Evolutionary conservation across 2,888 invertebrate species (phyloP).

Genomic region (Sinhomidia bicolor): DNA sequence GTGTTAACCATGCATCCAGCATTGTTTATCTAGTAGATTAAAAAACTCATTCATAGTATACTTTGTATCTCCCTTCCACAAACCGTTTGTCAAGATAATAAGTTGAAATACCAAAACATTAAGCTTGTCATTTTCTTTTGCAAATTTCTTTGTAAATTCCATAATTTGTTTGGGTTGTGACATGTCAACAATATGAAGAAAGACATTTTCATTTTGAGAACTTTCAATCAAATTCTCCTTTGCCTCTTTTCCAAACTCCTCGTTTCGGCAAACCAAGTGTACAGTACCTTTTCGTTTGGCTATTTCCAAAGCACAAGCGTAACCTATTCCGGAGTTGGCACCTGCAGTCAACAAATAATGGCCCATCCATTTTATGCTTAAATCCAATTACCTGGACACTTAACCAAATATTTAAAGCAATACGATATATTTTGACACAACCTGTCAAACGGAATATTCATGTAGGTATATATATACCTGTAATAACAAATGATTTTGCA

Average conservation of each 20-base stretch:
- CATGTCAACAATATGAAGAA: conserved; percentile 82
- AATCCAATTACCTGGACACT: too few species aligned
- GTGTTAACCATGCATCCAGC: conserved; percentile 83
- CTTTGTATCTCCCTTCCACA: too few species aligned
- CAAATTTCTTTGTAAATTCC: conserved; percentile 82
- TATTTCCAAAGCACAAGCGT: conserved; percentile 82
- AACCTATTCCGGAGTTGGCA: conserved; percentile 82
- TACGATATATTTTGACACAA: too few species aligned
- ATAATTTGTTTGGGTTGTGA: conserved; percentile 82
- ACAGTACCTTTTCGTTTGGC: conserved; percentile 83
- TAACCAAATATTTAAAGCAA: too few species aligned
- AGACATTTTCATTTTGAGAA: conserved; percentile 82
- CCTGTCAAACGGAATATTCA: too few species aligned
- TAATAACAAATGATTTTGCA: conserved; percentile 82
- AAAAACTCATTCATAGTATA: too few species aligned
- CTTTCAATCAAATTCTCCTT: conserved; percentile 81
- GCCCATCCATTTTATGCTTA: neutral
- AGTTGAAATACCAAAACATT: conserved; percentile 82
- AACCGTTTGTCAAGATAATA: too few species aligned
- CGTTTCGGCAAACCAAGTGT: conserved; percentile 83
- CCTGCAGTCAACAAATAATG: conserved; percentile 72
- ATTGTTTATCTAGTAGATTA: conserved; percentile 83
- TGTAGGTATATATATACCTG: conserved; percentile 80
- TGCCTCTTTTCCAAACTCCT: conserved; percentile 82
- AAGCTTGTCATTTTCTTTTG: conserved; percentile 80